Conservation (phyloP, 1,140 invertebrate genomes). For the Drosophila asahinai region DNA sequence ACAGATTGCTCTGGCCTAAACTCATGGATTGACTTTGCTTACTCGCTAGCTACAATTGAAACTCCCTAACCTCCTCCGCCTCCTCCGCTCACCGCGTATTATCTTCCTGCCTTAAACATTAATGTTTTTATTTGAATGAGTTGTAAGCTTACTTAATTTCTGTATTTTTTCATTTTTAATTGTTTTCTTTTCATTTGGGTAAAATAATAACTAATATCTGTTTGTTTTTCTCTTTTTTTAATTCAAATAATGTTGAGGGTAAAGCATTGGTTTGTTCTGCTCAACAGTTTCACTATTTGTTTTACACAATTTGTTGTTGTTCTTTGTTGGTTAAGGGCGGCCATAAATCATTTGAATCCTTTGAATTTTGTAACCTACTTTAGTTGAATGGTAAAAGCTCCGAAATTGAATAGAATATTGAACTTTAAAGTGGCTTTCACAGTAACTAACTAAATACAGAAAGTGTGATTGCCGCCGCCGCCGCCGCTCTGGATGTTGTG, state of each 20-base stretch:
- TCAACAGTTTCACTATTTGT: conserved; percentile 56
- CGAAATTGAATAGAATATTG: conserved; percentile 41
- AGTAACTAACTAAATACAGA: conserved; percentile 33
- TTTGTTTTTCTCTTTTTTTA: conserved; percentile 43
- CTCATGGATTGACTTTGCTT: conserved; percentile 51
- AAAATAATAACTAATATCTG: conserved; percentile 71
- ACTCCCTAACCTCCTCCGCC: conserved; percentile 14
- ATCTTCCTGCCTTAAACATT: conserved; percentile 47
- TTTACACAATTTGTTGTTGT: conserved; percentile 33
- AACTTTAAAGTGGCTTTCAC: conserved; percentile 35
- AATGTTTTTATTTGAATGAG: conserved; percentile 37
- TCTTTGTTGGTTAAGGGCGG: conserved; percentile 36
- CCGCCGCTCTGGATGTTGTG: conserved; percentile 11
- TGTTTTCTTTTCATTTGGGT: conserved; percentile 11
- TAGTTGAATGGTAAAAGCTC: conserved; percentile 29
- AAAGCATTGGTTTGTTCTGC: conserved; percentile 36
- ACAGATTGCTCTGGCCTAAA: conserved; percentile 19
- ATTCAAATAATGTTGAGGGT: conserved; percentile 62
- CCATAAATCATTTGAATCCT: conserved; percentile 34
- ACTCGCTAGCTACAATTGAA: conserved; percentile 69
- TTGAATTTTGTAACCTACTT: conserved; percentile 53
- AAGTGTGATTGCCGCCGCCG: not conserved
- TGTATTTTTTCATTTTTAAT: conserved; percentile 19
- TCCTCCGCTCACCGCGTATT: conserved; percentile 13
- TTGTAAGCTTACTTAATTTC: conserved; percentile 22